These are phyloP conservation scores for Theretra japonica DNA, from an alignment of 2,888 invertebrate genomes.

Conservation along the genomic window DNA sequence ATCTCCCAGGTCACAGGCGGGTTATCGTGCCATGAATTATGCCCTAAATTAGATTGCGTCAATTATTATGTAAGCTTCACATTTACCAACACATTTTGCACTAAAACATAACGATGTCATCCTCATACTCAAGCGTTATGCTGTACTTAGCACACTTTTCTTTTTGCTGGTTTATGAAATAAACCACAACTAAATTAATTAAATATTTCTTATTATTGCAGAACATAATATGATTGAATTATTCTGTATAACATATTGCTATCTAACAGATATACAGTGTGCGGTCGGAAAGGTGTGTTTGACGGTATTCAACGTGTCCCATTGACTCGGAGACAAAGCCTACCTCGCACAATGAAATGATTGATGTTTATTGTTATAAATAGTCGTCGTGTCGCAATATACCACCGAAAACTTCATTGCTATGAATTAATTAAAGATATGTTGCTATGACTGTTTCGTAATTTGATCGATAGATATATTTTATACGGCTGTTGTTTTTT, in stretches of 20 bases:
- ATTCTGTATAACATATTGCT: not conserved
- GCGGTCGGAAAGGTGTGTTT: constrained; percentile 30
- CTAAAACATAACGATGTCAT: too few relatives aligned
- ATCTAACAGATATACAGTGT: constrained; percentile 3
- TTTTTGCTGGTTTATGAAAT: too few relatives aligned
- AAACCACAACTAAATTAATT: too few relatives aligned
- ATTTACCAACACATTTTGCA: too few relatives aligned
- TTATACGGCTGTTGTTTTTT: not conserved
- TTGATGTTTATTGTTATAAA: constrained; percentile 34
- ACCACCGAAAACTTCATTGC: constrained; percentile 33
- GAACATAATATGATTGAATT: not conserved
- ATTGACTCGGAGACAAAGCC: constrained; percentile 34
- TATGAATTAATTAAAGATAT: constrained; percentile 33
- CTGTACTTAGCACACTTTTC: too few relatives aligned
- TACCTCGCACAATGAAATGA: constrained; percentile 32
- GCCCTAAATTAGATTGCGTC: too few relatives aligned
- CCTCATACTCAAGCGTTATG: too few relatives aligned
- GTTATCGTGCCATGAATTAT: too few relatives aligned
- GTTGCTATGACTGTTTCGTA: constrained; percentile 9
- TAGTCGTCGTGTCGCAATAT: constrained; percentile 21
- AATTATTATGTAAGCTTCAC: too few relatives aligned
- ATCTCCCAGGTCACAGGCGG: too few relatives aligned
- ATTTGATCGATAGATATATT: not conserved
- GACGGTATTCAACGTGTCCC: constrained; percentile 30
- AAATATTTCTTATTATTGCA: not conserved